Evolutionary conservation across 2,888 invertebrate species (phyloP), one percentile per base, ranked within the genome.

Genomic region (Andrena minutula): DNA sequence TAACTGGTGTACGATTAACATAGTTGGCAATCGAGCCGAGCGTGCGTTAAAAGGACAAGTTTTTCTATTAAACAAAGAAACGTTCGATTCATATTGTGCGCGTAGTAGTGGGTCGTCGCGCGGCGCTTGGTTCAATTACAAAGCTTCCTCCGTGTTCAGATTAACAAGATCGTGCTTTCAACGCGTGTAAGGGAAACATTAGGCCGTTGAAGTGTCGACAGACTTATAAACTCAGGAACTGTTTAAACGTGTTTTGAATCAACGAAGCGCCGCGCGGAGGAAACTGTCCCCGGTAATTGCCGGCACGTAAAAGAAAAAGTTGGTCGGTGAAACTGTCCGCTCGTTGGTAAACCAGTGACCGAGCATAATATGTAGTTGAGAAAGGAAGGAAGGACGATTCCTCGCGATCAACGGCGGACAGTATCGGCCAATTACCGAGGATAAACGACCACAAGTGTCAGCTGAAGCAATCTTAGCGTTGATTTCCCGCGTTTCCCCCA

Each of bases 1-100:
- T 74, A 87, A 86, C 71, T 84, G 66, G 79, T 88, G 81, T 86
- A 81, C 71, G 66, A 77, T 56, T 80, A 83, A 80, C 16, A 80
- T 78, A 66, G 73, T 68, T 56, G 71, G 72, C 74, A 58, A 65
- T 70, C 26, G 23, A 51, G 63, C 75, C 64, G 70, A 75, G 75
- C 70, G 73, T 77, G 69, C 75, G 78, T 23, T 78, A 71, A 66
- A 51, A 26, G 23, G 63, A 81, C 65, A 28, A 68, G 60, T 68
- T 69, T 78, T 81, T 49, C 56, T 51, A 16, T 23, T 60, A 63
- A 51, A 53, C 8, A 20, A 28, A 35, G 2, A 32, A 30, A 28
- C 12, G 35, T 71, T 80, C 8, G 58, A 49, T 51, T 56, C 66
- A 5, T 56, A 66, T 74, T 51, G 23, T 63, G 10, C 56, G 20